phyloP scores from a whole-genome alignment of 2,113 vertebrate genomes.

The Peromyscus maniculatus region DNA sequence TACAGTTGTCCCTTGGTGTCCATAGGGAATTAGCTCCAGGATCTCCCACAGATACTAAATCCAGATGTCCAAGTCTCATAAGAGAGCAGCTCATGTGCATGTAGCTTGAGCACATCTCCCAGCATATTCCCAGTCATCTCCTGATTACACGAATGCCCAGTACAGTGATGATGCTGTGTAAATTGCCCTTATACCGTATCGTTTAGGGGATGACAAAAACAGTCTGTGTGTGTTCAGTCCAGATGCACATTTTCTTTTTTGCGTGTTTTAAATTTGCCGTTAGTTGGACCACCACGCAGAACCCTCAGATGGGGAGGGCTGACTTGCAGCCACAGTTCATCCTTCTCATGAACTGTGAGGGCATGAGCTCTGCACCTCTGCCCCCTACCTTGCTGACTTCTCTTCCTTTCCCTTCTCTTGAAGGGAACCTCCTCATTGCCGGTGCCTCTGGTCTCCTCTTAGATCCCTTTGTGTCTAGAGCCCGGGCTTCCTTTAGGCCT shows the following conservation, averaged over 20 bases:
- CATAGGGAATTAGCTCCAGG: neutral
- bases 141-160: neutral
- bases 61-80: neutral
- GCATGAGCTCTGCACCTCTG: neutral
- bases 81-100: neutral
- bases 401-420: neutral
- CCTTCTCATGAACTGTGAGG: neutral
- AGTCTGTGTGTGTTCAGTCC: neutral
- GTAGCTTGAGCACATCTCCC: neutral
- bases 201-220: neutral
- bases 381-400: neutral
- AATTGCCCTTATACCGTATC: neutral
- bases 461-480: neutral
- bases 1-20: neutral
- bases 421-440: neutral
- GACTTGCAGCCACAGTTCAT: no score
- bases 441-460: neutral
- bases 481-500: neutral
- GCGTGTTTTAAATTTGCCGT: neutral
- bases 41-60: neutral
- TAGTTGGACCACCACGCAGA: neutral
- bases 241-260: neutral
- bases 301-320: neutral
- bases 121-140: neutral
- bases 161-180: no score